Evolutionary conservation across 30 jellyfish, hydroid and myxozoan genomes (phyloP).

Genomic region (Rhopilema esculentum): DNA sequence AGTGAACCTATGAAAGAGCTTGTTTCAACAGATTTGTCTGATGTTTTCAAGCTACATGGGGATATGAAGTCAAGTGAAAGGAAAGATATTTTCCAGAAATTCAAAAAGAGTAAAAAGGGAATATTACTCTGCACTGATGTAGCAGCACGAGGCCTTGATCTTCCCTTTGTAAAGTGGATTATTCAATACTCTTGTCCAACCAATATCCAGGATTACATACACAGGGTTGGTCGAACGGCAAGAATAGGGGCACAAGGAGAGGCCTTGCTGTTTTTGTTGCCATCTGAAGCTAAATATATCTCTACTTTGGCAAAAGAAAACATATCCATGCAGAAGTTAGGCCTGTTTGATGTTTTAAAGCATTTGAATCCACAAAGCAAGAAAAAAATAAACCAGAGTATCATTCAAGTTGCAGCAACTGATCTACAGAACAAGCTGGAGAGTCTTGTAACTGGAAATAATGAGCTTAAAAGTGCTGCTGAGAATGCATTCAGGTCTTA

Average conservation of each 20-base stretch:
- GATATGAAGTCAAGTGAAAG: slow-evolving; percentile 84
- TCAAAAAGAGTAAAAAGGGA: slow-evolving; percentile 64
- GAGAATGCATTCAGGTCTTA: slow-evolving; percentile 78
- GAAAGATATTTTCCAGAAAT: slow-evolving; percentile 54
- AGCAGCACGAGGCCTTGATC: slow-evolving; percentile 98
- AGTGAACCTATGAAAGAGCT: slow-evolving; percentile 31
- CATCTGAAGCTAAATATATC: slow-evolving; percentile 87
- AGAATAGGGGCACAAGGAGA: slow-evolving; percentile 92
- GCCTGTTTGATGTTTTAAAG: slow-evolving; percentile 46
- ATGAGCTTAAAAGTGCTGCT: slow-evolving; percentile 59
- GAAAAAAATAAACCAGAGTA: slow-evolving; percentile 49
- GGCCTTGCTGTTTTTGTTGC: slow-evolving; percentile 82
- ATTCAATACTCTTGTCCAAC: slow-evolving; percentile 89
- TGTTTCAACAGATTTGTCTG: slow-evolving; percentile 3
- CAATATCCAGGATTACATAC: slow-evolving; percentile 86
- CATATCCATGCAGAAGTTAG: slow-evolving; percentile 59
- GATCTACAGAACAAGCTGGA: slow-evolving; percentile 72
- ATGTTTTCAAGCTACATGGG: slow-evolving; percentile 84
- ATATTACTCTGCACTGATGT: slow-evolving; percentile 94
- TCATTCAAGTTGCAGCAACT: slow-evolving; percentile 80
- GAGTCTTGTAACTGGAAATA: slow-evolving; percentile 23
- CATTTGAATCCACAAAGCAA: slow-evolving; percentile 37
- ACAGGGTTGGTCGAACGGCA: slow-evolving; percentile 98
- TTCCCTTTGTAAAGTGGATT: slow-evolving; percentile 90
- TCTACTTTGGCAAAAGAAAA: slow-evolving; percentile 28